Base-by-base conservation (phyloP, 1,140 invertebrate genomes). In the Thalassaphorura encarpata region DNA sequence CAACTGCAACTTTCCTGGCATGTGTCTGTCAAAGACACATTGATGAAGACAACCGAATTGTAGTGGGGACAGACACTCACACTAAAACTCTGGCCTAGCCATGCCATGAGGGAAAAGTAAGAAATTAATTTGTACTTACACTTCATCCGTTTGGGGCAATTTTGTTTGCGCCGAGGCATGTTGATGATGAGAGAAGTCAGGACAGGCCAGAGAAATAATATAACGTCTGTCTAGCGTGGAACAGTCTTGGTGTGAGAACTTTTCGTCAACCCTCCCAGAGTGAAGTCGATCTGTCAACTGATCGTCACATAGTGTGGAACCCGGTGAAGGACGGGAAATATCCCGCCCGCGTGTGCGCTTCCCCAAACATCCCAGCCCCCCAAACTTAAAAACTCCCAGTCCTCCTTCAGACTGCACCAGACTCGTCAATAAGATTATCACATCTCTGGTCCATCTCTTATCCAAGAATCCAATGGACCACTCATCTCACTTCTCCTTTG, bases 101-200 rank as follows among this genome's bases (percentile, higher is more conserved):
- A 46, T 49, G n/a, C 21, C 33, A 50, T 19, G 47, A 50, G 21
- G 47, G 21, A 50, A 43, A 43, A 28, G 4, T 5, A 48, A 51
- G 19, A 48, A 50, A 50, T 50, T 50, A 56, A 52, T 48, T 48
- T 41, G 4, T 56, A 74, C 78, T 78, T 76, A 80, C 78, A 78
- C 78, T 80, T 78, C 73, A 79, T 77, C 63, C 77, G 72, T 69
- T 79, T 79, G 23, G 78, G 78, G 66, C 77, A 78, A 67, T 78
- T 73, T 70, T 80, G 78, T 70, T 80, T 80, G 63, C 77, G 71
- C 66, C 78, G 75, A 61, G 78, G 76, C 78, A 80, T 80, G 31
- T 48, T 61, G 47, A 51, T 19, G 46, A 6, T 23, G 4, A 6
- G 33, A 36, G 11, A n/a, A 36, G 33, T n/a, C n/a, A 11, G 33